Evolutionary conservation across 2,888 invertebrate species (phyloP), one percentile per base, ranked within the genome.

Genomic region (Emesis furor): DNA sequence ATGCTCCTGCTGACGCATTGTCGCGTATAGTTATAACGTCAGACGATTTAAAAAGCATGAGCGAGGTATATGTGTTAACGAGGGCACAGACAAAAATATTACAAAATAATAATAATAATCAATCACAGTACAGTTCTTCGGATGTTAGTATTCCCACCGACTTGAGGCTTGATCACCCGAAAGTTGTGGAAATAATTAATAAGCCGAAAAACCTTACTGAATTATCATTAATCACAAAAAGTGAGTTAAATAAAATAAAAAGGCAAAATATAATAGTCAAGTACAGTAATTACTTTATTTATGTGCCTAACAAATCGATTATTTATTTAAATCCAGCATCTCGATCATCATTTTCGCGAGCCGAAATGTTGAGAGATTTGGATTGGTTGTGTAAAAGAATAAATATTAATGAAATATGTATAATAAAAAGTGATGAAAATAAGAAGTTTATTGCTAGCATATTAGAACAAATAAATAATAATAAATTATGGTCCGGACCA

Each of bases 1-100:
- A 87, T 79, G 77, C 75, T 35, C 82, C 74, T 39, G 85, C 84
- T 59, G 86, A 88, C 67, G 84, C 85, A 12, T 81, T 88, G 55
- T 79, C 78, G 10, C 74, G 85, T 42, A 79, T 79, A 51, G 10
- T 24, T 17, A 59, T 77, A 3, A 73, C 82, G n/a, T 76, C 78
- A 4, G 67, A 76, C 14, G 73, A 73, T 39, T 76, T 73, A 68
- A 80, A 76, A 80, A n/a, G 32, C 12, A 75, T 72, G 72, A 71
- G 35, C 35, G 69, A 75, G 46, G 24, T 46, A 24, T 42, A 14
- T 72, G 51, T 72, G 46, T 30, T 51, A 46, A n/a, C 55, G 14
- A 55, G 55, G n/a, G 55, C 55, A 14, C 55, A 55, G 14, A n/a
- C 14, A n/a, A 14, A 55, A n/a, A n/a, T 0, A n/a, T 55, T 46